Evolutionary conservation across 2,888 invertebrate genomes (phyloP), one percentile per base, ranked within the genome.

Genomic region (Agrilus biguttatus): DNA sequence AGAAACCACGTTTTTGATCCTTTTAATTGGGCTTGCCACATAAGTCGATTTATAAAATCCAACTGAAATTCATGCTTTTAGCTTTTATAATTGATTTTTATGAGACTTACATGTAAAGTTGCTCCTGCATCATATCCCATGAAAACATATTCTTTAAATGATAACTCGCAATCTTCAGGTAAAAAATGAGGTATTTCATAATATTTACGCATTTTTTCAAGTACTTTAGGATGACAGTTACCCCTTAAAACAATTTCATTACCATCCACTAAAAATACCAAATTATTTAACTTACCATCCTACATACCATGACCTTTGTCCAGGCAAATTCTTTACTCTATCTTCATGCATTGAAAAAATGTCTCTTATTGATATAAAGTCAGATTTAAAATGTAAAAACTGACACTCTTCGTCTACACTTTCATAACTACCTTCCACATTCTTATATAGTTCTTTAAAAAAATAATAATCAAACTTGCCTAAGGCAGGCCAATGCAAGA

Each of bases 11-110:
- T 81, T 68, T 92, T 93, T 53, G 77, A 79, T 1, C 92, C 92
- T 52, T 75, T 73, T 13, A 92, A 73, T 68, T 92, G 91, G 3
- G 89, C 91, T 67, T 92, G 92, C 92, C 92, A 92, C 77, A 91
- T 90, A 28, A 92, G 73, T 47, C 91, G 76, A 52, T 84, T 80
- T 51, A 92, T 92, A 60, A 88, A 90, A 66, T 92, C 92, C 61
- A 92, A 67, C 91, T 91, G 62, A 39, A 72, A 67, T 36, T 36
- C 8, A 14, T n/a, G 1, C 5, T 28, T 19, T 34, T 19, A 44
- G 21, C 7, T 23, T 36, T 28, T 14, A 2, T 44, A 45, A 37
- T 5, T 8, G 37, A 34, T 38, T 38, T 33, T 40, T 37, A 37
- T 35, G 6, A 45, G 3, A 71, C 73, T 73, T 71, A 88, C 87